A percentile compares a stretch with the other conserved stretches of the same genome.
phyloP scores from a whole-genome alignment of 2,113 vertebrate genomes.

The Gnathonemus echidnorhynchus region DNA sequence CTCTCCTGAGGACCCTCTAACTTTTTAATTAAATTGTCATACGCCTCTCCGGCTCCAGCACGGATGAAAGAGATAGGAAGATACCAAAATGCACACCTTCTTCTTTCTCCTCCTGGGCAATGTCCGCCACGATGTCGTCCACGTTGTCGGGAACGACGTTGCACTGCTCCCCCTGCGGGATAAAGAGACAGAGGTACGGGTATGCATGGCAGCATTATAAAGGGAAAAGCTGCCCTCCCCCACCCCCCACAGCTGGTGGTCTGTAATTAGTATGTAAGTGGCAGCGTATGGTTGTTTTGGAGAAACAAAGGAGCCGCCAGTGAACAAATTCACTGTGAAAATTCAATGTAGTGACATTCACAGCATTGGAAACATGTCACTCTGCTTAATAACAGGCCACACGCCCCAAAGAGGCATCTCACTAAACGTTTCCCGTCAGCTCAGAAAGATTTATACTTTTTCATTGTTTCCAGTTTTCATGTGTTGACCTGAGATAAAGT shows the following conservation, averaged over 20 bases:
- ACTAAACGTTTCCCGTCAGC: neutral
- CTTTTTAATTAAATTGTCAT: conserved; percentile 19
- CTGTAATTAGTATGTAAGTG: neutral
- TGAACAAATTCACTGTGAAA: neutral
- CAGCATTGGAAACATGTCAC: neutral
- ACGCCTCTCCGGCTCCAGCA: neutral
- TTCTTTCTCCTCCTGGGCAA: conserved; percentile 93
- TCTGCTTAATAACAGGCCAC: neutral
- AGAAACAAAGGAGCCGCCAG: neutral
- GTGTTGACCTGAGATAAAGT: neutral
- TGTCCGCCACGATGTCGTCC: conserved; percentile 94
- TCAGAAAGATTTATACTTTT: neutral
- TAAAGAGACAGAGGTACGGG: neutral
- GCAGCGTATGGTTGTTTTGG: neutral
- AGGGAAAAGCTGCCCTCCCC: neutral
- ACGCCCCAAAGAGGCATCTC: neutral
- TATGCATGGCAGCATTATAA: neutral
- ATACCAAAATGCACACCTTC: conserved; percentile 70
- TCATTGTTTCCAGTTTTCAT: neutral
- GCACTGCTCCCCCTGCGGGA: conserved; percentile 88
- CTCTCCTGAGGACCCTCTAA: conserved; percentile 11
- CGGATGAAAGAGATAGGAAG: neutral
- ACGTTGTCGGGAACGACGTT: conserved; percentile 95
- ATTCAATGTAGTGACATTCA: neutral
- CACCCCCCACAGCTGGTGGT: neutral